Percentiles rank a stretch among this genome's conserved stretches.
Conservation (phyloP, 2,113 vertebrate genomes). For the Lamprotornis superbus region DNA sequence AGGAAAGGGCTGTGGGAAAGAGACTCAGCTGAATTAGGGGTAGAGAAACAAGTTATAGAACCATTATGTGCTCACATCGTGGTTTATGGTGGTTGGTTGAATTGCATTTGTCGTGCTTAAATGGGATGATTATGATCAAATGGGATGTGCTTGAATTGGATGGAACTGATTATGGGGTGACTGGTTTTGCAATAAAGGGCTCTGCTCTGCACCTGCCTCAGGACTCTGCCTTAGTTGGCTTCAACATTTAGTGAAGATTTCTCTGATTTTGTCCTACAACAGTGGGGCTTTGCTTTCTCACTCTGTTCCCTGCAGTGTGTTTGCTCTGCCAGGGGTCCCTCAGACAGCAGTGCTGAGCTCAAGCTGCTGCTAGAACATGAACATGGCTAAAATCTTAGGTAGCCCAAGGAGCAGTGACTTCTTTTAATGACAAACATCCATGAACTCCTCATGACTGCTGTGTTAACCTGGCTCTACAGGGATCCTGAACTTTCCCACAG, state of each 20-base stretch:
- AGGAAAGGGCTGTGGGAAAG: neutral
- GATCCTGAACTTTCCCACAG: neutral
- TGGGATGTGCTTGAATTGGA: neutral
- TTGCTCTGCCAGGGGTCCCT: neutral
- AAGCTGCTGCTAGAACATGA: neutral
- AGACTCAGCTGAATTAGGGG: neutral
- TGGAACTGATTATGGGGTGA: neutral
- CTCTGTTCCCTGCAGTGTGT: neutral
- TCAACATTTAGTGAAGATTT: neutral
- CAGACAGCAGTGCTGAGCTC: neutral
- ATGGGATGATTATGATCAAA: too few species aligned
- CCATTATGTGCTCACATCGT: fast-evolving
- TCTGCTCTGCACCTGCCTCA: neutral
- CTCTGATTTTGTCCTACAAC: neutral
- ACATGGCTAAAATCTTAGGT: neutral
- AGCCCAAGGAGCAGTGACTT: neutral
- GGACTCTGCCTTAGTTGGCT: neutral
- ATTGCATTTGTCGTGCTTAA: neutral
- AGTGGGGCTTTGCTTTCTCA: neutral
- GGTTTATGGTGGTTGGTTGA: neutral
- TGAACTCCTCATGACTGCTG: neutral
- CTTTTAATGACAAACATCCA: neutral
- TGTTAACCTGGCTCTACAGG: neutral
- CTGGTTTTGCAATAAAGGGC: neutral
- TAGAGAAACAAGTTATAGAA: neutral